Percentiles rank a stretch among this genome's conserved stretches.
These are phyloP conservation scores for Orthosia gothica DNA, from an alignment of 2,888 invertebrate genomes.

Conservation along the genomic window DNA sequence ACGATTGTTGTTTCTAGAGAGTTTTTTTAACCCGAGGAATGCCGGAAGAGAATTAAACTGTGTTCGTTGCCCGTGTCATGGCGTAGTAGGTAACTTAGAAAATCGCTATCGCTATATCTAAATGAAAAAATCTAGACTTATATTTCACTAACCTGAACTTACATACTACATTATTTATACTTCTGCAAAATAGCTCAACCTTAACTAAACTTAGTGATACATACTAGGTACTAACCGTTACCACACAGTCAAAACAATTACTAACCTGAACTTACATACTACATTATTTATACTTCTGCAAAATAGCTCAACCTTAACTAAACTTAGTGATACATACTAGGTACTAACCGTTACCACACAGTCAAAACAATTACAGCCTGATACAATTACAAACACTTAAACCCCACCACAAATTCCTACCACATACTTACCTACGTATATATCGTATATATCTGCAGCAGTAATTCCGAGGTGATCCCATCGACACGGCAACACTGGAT, in stretches of 20 bases:
- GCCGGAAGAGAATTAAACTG: slow-evolving; percentile 1
- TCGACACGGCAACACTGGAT: slow-evolving; percentile 56
- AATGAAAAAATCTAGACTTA: neutral
- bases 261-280: neutral
- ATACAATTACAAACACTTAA: slow-evolving; percentile 14
- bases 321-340: no score
- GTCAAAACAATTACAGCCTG: neutral
- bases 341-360: no score
- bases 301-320: no score
- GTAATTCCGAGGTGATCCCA: slow-evolving; percentile 50
- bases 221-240: no score
- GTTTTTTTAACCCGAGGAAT: slow-evolving; percentile 23
- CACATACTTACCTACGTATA: neutral
- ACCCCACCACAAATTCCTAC: slow-evolving; percentile 1
- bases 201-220: no score
- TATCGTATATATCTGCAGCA: slow-evolving; percentile 42
- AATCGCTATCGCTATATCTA: neutral
- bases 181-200: no score
- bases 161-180: neutral
- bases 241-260: neutral
- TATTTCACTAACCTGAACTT: neutral
- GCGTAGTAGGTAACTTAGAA: no score
- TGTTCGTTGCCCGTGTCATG: no score
- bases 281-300: neutral
- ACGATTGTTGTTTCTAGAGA: slow-evolving; percentile 6